phyloP scores from a whole-genome alignment of 2,888 invertebrate species.

The Troides oblongomaculatus region DNA sequence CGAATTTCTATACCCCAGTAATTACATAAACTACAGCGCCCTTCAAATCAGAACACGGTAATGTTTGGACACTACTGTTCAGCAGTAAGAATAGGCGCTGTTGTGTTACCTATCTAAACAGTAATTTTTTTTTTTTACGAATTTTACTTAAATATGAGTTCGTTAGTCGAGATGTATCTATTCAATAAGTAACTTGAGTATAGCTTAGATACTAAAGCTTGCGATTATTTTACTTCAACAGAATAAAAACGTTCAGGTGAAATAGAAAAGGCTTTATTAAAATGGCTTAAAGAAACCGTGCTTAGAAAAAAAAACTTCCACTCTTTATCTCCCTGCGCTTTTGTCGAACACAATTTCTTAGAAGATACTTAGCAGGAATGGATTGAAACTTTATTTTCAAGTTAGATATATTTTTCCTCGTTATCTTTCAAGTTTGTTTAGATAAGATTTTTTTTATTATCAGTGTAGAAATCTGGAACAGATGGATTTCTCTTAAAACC shows the following conservation, averaged over 20 bases:
- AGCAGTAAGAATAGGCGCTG: too few relatives aligned
- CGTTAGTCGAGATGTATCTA: too few relatives aligned
- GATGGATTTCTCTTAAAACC: neutral
- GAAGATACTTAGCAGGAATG: neutral
- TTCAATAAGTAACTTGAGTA: too few relatives aligned
- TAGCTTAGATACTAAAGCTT: too few relatives aligned
- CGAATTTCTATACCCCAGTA: too few relatives aligned
- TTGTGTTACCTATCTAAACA: too few relatives aligned
- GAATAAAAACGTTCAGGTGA: neutral
- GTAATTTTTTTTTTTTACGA: too few relatives aligned
- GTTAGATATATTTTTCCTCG: neutral
- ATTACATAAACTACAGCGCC: too few relatives aligned
- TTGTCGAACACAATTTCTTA: conserved; percentile 1
- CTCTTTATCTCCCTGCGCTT: neutral
- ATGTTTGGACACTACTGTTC: too few relatives aligned
- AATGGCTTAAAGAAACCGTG: neutral
- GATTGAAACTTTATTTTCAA: neutral
- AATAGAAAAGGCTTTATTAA: neutral
- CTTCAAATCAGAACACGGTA: too few relatives aligned
- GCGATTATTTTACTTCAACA: too few relatives aligned
- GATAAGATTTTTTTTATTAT: neutral
- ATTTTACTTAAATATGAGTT: too few relatives aligned
- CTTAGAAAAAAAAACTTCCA: neutral
- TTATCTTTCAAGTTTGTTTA: neutral
- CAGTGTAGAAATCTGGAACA: neutral